Evolutionary conservation across 1,140 invertebrate species (phyloP), one percentile per base, ranked within the genome.

Genomic region (Atta cephalotes): DNA sequence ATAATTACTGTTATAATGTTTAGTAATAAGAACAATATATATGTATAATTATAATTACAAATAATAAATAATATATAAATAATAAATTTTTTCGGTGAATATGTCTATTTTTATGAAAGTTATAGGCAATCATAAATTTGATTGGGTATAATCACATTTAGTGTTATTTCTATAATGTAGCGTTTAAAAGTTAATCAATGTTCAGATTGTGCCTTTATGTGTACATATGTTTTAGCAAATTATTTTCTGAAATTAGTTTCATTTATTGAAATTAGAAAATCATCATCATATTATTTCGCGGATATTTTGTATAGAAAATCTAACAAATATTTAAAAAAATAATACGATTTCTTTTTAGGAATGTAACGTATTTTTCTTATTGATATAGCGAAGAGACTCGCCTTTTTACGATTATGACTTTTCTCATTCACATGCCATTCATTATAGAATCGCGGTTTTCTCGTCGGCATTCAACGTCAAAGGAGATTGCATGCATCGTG

Each of bases 361-460:
- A 70, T n/a, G 28, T 39, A 18, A 68, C 3, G 9, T 9, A 4
- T 0, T 39, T 25, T 56, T 3, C 14, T 45, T 49, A 63, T 63
- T 63, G 31, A 65, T 7, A 49, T 7, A 18, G 49, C 39, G 14
- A n/a, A 31, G 28, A 31, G 9, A 80, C 21, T 28, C 62, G 49
- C 4, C 62, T 3, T 68, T 14, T 58, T 63, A 14, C 49, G 28
- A 68, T 80, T 53, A 53, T 49, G 49, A 80, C 77, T 68, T 70
- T 60, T 70, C 31, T n/a, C 72, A 25, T 58, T 77, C 16, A n/a
- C 56, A 60, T 35, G n/a, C 56, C 18, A 28, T 82, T 60, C 25
- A 45, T 82, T 49, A 82, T 62, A 49, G 25, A 72, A 7, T 74
- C 25, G 39, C 56, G 53, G 28, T 65, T 72, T 72, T 28, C 35